Base-by-base conservation (phyloP, 2,888 invertebrate genomes). In the Exephanes ischioxanthus region DNA sequence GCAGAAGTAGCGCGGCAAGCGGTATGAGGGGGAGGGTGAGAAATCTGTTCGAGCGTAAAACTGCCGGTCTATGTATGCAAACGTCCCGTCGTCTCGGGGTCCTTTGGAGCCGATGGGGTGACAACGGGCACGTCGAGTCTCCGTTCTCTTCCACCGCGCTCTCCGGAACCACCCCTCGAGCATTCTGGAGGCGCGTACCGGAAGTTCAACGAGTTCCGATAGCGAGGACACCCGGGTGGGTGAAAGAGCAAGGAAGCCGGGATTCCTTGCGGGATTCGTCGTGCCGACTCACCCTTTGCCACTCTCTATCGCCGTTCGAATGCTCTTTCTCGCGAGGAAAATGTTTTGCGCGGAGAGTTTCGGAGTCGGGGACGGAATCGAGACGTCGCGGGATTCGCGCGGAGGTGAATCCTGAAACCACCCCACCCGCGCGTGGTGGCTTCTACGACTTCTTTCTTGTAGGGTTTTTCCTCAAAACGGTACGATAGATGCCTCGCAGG, bases 11-110 rank as follows among this genome's bases (percentile, higher is more conserved):
- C 66, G 66, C 7, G 9, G 37, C 51, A 63, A 66, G 41, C 71
- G 83, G 55, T 2, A 9, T 0, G 55, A 9, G 22, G 9, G 4
- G 58, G 4, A 26, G 58, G 58, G 58, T 26, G 88, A 88, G 88
- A 91, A 92, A 93, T 94, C 93, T 92, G 93, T 92, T 93, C 92
- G 88, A 91, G 92, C 90, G 92, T 91, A 94, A 94, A 94, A 94
- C 91, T 93, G 91, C 91, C 91, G 91, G 90, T 90, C 92, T 91
- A 93, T 93, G 92, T 93, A 94, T 94, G 94, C 93, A 93, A 94
- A 94, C 93, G 92, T 91, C 91, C 91, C 89, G 87, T 89, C 89
- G 89, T 26, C 58, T 37, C 41, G 88, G 88, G 90, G 91, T 92
- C 89, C 90, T 92, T 90, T 90, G 89, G 90, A 91, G 91, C 89